Percentiles rank a stretch among this genome's conserved stretches.
Evolutionary conservation across 1,140 invertebrate species (phyloP).

Genomic region (Drosophila truncata): DNA sequence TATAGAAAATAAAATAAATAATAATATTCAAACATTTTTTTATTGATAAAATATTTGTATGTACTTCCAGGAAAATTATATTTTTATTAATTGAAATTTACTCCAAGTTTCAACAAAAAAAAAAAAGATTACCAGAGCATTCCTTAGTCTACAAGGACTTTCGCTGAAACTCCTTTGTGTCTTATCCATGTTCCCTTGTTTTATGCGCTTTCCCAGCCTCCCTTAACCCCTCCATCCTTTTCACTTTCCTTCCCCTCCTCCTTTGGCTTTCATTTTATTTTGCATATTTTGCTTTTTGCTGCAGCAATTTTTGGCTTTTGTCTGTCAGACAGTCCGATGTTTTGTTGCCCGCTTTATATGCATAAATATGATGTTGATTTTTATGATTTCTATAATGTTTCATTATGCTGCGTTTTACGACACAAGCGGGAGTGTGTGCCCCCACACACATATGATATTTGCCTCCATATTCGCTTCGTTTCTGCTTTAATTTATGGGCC

Average conservation of each 20-base stretch:
- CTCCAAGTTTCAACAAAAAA: neutral
- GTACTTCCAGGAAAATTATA: no score
- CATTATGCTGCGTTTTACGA: slow-evolving; percentile 81
- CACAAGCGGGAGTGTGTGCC: slow-evolving; percentile 62
- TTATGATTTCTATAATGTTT: slow-evolving; percentile 84
- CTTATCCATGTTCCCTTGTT: slow-evolving; percentile 19
- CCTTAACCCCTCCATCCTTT: slow-evolving; percentile 23
- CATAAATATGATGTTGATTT: slow-evolving; percentile 84
- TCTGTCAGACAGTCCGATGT: slow-evolving; percentile 46
- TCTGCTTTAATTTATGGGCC: slow-evolving; percentile 73
- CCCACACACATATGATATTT: slow-evolving; percentile 35
- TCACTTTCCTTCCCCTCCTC: slow-evolving; percentile 12
- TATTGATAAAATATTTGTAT: no score
- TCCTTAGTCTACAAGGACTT: neutral
- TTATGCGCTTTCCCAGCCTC: slow-evolving; percentile 36
- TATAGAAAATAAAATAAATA: no score
- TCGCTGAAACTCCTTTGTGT: neutral
- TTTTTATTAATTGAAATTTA: neutral
- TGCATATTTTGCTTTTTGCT: slow-evolving; percentile 51
- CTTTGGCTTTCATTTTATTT: slow-evolving; percentile 41
- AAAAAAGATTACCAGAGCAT: neutral
- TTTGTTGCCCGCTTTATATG: slow-evolving; percentile 48
- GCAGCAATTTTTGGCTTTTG: slow-evolving; percentile 53
- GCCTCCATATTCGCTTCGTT: slow-evolving; percentile 58
- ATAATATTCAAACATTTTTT: no score